Base-by-base conservation (phyloP, 2,113 vertebrate genomes). In the Melozone crissalis region DNA sequence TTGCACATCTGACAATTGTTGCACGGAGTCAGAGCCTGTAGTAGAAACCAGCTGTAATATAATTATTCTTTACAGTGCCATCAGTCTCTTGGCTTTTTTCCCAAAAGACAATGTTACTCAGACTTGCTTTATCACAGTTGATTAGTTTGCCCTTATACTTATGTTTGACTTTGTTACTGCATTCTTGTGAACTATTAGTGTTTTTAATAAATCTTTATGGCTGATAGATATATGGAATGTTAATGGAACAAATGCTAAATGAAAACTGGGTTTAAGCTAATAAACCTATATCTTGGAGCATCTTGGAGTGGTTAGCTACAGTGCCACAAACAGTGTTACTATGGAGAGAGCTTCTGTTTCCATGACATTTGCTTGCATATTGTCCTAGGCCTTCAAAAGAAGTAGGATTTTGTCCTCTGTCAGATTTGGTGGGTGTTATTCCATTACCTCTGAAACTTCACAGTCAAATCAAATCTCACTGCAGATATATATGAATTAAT, bases 331-430 rank as follows among this genome's bases (percentile, higher is more conserved):
- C 84, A 95, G 77, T 96, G 98, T 98, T 98, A 96, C 98, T 96
- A 98, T 98, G 97, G 98, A 97, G 97, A 98, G 94, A 94, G 86
- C 93, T 98, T 97, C 95, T 97, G 98, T 98, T 98, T 98, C 98
- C 97, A 98, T 98, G 98, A 98, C 98, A 98, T 97, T 98, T 98
- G 87, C 95, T 96, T 97, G 89, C 97, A 96, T 96, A 87, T 98
- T 97, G 97, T 96, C 94, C 92, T 96, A 96, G 97, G 81, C 94
- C 95, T 97, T 98, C 93, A 96, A 44, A 89, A 96, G 90, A 95
- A 92, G 93, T 90, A 90, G 71, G 61, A 68, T 91, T 97, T 92
- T 97, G 91, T 97, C 97, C 97, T 91, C 75, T 96, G 9, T 94
- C 62, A 94, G 66, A 93, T 93, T 95, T 88, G 87, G 77, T 94